Percentiles rank a stretch among this genome's conserved stretches.
Evolutionary conservation across 2,113 vertebrate genomes (phyloP).

Genomic region (Fregetta grallaria): DNA sequence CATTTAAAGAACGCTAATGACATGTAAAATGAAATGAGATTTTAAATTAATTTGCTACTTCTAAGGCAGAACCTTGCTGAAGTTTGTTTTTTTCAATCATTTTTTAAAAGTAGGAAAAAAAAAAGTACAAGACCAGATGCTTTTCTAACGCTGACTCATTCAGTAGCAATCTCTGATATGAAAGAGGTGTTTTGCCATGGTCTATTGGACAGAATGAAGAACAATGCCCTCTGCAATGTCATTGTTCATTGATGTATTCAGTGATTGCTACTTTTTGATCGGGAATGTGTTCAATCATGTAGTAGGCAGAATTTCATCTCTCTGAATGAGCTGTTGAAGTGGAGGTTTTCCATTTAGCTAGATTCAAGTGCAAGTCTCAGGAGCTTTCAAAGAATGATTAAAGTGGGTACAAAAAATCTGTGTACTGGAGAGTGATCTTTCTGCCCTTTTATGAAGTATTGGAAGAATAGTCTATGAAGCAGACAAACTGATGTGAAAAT

Average conservation of each 20-base stretch:
- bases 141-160: not conserved
- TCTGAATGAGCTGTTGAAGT: conserved; percentile 18
- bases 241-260: conserved; percentile 42
- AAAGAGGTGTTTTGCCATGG: conserved; percentile 23
- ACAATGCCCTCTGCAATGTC: not conserved
- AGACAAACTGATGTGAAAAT: not conserved
- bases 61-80: not conserved
- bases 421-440: not conserved
- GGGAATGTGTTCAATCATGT: conserved; percentile 16
- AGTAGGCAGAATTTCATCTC: conserved; percentile 11
- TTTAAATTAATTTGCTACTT: not conserved
- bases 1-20: not conserved
- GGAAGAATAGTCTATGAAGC: not conserved
- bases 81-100: not conserved
- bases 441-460: not conserved
- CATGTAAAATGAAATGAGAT: not conserved
- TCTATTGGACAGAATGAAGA: conserved; percentile 27
- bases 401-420: not conserved
- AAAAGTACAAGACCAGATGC: not conserved
- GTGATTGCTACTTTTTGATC: conserved; percentile 8
- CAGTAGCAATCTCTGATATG: not conserved
- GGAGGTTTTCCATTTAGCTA: conserved; percentile 26
- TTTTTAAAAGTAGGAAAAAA: not conserved
- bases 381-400: conserved; percentile 23
- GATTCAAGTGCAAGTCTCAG: not conserved